Evolutionary conservation across 2,888 invertebrate genomes (phyloP).

Genomic region (Silvanus unidentatus): DNA sequence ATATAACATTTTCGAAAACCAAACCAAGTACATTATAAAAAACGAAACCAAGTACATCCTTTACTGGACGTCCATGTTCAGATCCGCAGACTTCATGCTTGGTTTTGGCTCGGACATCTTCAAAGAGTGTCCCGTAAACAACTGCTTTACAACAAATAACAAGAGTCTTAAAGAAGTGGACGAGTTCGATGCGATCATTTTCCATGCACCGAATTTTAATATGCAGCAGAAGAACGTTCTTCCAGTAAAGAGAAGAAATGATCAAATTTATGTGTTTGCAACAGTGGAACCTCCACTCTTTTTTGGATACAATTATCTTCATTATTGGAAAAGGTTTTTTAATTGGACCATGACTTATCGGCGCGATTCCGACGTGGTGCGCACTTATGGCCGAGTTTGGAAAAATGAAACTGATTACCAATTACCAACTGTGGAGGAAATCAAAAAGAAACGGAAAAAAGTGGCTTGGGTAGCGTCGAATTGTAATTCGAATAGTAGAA

Average conservation of each 20-base stretch:
- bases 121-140: slow-evolving; percentile 38
- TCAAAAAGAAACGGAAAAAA: slow-evolving; percentile 44
- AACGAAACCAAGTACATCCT: slow-evolving; percentile 26
- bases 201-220: slow-evolving; percentile 39
- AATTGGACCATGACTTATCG: slow-evolving; percentile 47
- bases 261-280: slow-evolving; percentile 51
- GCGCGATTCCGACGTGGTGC: slow-evolving; percentile 39
- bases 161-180: slow-evolving; percentile 37
- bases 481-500: slow-evolving; percentile 45
- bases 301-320: slow-evolving; percentile 5
- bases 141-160: slow-evolving; percentile 47
- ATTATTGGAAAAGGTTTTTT: slow-evolving; percentile 45
- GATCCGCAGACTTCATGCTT: slow-evolving; percentile 21
- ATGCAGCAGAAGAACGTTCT: slow-evolving; percentile 32
- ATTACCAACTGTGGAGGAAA: slow-evolving; percentile 11
- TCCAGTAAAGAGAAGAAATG: slow-evolving; percentile 26
- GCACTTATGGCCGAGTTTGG: slow-evolving; percentile 35
- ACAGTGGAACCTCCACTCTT: slow-evolving; percentile 45
- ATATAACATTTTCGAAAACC: no score
- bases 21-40: no score
- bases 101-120: slow-evolving; percentile 25
- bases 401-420: slow-evolving; percentile 13
- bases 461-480: slow-evolving; percentile 55
- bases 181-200: slow-evolving; percentile 51
- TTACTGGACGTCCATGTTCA: slow-evolving; percentile 30